Base-by-base conservation (phyloP, 1,140 invertebrate species). In the Drosophila grimshawi region DNA sequence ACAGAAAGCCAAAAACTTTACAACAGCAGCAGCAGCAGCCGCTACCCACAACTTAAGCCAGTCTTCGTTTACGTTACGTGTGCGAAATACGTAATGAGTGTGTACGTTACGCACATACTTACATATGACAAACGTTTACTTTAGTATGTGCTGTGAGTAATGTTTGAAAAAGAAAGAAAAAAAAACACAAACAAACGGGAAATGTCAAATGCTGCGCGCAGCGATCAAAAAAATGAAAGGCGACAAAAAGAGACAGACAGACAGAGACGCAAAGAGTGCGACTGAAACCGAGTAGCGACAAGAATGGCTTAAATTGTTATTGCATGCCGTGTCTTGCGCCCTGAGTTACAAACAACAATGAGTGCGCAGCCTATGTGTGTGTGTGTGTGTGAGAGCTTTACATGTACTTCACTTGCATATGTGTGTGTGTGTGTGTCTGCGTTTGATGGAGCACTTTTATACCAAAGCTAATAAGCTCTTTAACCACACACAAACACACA, bases 391-490 rank as follows among this genome's bases (percentile, higher is more conserved):
- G 45, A 19, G 19, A 19, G 0, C 19, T 19, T 19, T 19, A 19
- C 19, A 19, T 19, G 19, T 19, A 19, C 19, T 19, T 1, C 19
- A 1, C 19, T 19, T 5, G 8, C 29, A 10, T 53, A 29, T 7
- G 53, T 49, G 41, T 39, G 32, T 67, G 46, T 43, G 29, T 51
- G 33, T 37, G 29, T 37, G 29, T 1, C 35, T 51, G 10, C 19
- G 52, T 45, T 52, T 55, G 51, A 61, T 78, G 69, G 51, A 75
- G 56, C 65, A 71, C 49, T 72, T 81, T 71, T 69, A 72, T 83
- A 69, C 85, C 67, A 73, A 82, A 19, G 76, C 70, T 72, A 83
- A 77, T 80, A 72, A 77, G 67, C 61, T 80, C 59, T 73, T 73
- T 63, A n/a, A 32, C 49, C 33, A 63, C 53, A 51, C 35, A 62